Evolutionary conservation across 2,888 invertebrate genomes (phyloP).

Genomic region (Platycheirus albimanus): DNA sequence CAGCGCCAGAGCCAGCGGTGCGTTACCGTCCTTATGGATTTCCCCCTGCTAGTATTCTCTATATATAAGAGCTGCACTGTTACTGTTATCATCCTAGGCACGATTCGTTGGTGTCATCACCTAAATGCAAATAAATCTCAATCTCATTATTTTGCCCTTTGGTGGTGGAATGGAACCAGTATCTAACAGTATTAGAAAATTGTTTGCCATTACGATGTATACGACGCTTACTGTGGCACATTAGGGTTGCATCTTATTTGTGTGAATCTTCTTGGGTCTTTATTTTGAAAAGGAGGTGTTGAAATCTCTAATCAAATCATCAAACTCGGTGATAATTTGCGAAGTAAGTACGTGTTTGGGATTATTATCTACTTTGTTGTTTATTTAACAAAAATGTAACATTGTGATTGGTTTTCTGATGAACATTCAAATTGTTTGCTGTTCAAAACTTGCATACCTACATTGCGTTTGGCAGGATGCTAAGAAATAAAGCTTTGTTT

Average conservation of each 20-base stretch:
- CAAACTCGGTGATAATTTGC: conserved; percentile 64
- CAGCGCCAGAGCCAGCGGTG: conserved; percentile 11
- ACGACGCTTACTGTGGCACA: conserved; percentile 16
- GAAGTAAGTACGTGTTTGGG: conserved; percentile 62
- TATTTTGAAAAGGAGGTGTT: conserved; percentile 28
- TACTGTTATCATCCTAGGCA: conserved; percentile 59
- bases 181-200: conserved; percentile 47
- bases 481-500: no score
- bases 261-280: conserved; percentile 1
- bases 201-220: conserved; percentile 38
- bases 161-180: conserved; percentile 32
- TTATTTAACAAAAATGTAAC: conserved; percentile 34
- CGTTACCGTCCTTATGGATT: conserved; percentile 39
- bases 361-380: conserved; percentile 30
- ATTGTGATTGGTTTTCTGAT: conserved; percentile 35
- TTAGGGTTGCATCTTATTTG: conserved; percentile 19
- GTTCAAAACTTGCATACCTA: no score
- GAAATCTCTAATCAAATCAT: conserved; percentile 67
- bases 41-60: conserved; percentile 15
- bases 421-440: no score
- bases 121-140: conserved; percentile 70
- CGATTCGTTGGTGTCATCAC: conserved; percentile 65
- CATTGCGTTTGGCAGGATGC: no score
- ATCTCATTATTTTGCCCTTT: conserved; percentile 69
- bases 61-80: conserved; percentile 34